Evolutionary conservation across 1,140 invertebrate species (phyloP), one percentile per base, ranked within the genome.

Genomic region (Aleiodes sp.): DNA sequence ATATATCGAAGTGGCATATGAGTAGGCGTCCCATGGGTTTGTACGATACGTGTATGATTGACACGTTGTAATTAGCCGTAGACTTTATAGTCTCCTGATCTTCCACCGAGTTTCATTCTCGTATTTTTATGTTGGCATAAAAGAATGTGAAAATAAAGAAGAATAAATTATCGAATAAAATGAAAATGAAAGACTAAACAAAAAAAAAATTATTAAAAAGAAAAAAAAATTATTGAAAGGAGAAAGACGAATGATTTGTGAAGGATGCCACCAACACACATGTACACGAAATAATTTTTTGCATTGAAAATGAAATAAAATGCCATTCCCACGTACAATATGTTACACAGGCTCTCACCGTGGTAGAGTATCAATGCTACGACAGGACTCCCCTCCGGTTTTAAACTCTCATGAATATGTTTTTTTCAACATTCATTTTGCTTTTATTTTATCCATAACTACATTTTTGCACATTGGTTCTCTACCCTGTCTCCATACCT

Each of bases 41-140:
- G 57, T 68, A 56, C 65, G 70, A 65, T 72, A 73, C 68, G 67
- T 70, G 71, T 52, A 73, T 73, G 71, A 73, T 73, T 73, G 71
- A 73, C 71, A 73, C 71, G 67, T 73, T 73, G 71, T 73, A 73
- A 73, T 73, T 73, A 73, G 71, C 71, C 67, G 67, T 73, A 59
- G 65, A 57, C 65, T 68, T 68, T 68, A 68, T 68, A 60, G 65
- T 56, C 59, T 39, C 19, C 65, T 35, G 39, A 43, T 43, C 65
- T 60, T 68, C 59, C 35, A 28, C 56, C 31, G 41, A 56, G 28
- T 52, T 19, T 62, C 29, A 21, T n/a, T 16, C 39, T 43, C 39
- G 24, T 6, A 41, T 19, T 24, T 35, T 9, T 37, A 39, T 28
- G 33, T 19, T 9, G 19, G 12, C 14, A 10, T 8, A 37, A 21